Evolutionary conservation across 1,140 invertebrate genomes (phyloP).

Genomic region (Paraescarpia echinospica): DNA sequence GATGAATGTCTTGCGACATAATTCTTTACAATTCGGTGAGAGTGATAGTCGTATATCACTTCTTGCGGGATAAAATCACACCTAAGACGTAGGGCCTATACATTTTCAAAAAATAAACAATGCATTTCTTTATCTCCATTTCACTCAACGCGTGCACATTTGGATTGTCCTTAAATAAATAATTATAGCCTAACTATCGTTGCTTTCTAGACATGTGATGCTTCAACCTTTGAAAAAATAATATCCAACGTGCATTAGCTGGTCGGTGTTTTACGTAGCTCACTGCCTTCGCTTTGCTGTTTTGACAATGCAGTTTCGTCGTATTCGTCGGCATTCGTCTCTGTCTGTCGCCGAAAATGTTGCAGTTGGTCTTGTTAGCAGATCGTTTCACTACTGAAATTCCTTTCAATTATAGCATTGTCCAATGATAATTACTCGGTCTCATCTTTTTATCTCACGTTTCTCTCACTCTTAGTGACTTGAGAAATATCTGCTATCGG

Average conservation of each 20-base stretch:
- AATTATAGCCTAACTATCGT: no score
- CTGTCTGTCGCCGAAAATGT: not conserved
- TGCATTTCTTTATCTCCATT: no score
- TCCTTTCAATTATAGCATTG: not conserved
- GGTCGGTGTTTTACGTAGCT: not conserved
- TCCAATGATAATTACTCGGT: not conserved
- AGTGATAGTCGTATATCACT: not conserved
- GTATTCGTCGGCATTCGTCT: not conserved
- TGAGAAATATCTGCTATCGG: no score
- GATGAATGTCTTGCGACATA: not conserved
- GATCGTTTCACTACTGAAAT: not conserved
- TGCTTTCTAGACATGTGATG: no score
- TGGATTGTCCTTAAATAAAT: no score
- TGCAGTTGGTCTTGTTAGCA: not conserved
- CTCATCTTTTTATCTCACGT: not conserved
- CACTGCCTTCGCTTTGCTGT: no score
- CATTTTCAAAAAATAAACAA: no score
- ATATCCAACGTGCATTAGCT: no score
- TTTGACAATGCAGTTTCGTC: no score
- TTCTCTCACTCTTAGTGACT: not conserved
- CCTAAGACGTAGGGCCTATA: not conserved
- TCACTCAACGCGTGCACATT: no score
- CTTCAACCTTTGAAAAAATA: no score
- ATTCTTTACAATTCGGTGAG: not conserved
- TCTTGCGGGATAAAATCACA: not conserved